Percentiles rank a stretch among this genome's conserved stretches.
phyloP scores from a whole-genome alignment of 2,888 invertebrate species.

The Alcis repandata region DNA sequence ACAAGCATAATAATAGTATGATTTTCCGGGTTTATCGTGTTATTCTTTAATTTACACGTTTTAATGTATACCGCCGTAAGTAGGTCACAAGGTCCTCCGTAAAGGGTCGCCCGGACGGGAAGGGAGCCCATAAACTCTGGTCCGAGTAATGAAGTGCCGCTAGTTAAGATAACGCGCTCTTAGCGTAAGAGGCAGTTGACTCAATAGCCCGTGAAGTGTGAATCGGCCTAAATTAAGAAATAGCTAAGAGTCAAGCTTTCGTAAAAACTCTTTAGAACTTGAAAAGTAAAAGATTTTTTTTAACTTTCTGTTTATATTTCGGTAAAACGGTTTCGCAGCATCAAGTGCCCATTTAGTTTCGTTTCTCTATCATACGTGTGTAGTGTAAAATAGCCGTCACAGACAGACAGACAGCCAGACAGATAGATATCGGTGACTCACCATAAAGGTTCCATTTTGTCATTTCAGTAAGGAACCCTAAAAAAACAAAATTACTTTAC shows the following conservation, averaged over 20 bases:
- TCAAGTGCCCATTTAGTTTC: no score
- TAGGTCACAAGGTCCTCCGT: constrained; percentile 2
- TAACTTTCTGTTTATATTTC: no score
- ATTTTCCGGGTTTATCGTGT: neutral
- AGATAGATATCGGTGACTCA: no score
- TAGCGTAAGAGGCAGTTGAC: constrained; percentile 25
- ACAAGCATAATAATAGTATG: no score
- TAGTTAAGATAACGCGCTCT: constrained; percentile 33
- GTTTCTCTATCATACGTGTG: no score
- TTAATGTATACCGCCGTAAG: neutral
- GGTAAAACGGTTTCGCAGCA: no score
- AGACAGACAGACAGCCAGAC: no score
- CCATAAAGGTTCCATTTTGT: no score
- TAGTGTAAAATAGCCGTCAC: no score
- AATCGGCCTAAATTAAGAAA: neutral
- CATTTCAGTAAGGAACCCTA: neutral
- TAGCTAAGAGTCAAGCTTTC: neutral
- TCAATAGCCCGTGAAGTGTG: constrained; percentile 6
- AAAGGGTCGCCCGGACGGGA: neutral
- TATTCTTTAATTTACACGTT: neutral
- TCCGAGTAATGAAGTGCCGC: constrained; percentile 30
- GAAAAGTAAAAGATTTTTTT: neutral
- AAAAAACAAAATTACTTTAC: neutral
- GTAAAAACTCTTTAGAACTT: neutral
- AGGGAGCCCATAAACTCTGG: constrained; percentile 10